These are phyloP conservation scores for Prietella phreatophila DNA, from an alignment of 2,113 vertebrate species.

Conservation along the genomic window DNA sequence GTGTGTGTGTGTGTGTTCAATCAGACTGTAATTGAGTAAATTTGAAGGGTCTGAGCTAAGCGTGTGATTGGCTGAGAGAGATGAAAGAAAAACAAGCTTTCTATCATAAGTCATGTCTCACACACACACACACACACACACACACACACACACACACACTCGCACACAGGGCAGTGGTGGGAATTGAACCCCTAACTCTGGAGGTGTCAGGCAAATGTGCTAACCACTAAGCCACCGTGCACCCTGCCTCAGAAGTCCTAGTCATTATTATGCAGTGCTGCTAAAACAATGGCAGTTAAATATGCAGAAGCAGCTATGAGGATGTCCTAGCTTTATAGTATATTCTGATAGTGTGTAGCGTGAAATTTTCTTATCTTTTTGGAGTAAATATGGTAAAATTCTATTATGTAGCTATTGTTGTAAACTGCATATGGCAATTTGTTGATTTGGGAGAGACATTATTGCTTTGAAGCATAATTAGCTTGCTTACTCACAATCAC, in stretches of 20 bases:
- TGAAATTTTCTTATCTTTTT: not conserved
- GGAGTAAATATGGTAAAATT: not conserved
- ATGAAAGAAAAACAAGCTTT: slow-evolving; percentile 35
- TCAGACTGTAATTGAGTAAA: slow-evolving; percentile 44
- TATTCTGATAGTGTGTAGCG: not conserved
- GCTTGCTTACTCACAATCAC: too few relatives aligned
- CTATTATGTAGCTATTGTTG: not conserved
- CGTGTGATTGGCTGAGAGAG: slow-evolving; percentile 46
- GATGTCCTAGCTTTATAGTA: not conserved
- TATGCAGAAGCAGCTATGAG: not conserved
- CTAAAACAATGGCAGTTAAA: not conserved
- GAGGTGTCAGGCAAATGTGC: too few relatives aligned
- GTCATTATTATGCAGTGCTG: not conserved
- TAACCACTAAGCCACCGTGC: too few relatives aligned
- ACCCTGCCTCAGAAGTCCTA: not conserved
- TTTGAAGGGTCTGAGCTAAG: slow-evolving; percentile 38
- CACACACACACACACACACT: not conserved
- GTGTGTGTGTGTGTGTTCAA: not conserved
- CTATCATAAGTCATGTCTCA: not conserved
- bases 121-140: not conserved
- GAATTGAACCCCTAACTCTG: too few relatives aligned
- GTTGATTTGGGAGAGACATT: too few relatives aligned
- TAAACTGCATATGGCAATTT: not conserved
- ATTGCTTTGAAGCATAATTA: too few relatives aligned
- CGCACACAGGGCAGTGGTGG: too few relatives aligned